Evolutionary conservation across 1,140 invertebrate genomes (phyloP), one percentile per base, ranked within the genome.

Genomic region (Zaprionus ghesquierei): DNA sequence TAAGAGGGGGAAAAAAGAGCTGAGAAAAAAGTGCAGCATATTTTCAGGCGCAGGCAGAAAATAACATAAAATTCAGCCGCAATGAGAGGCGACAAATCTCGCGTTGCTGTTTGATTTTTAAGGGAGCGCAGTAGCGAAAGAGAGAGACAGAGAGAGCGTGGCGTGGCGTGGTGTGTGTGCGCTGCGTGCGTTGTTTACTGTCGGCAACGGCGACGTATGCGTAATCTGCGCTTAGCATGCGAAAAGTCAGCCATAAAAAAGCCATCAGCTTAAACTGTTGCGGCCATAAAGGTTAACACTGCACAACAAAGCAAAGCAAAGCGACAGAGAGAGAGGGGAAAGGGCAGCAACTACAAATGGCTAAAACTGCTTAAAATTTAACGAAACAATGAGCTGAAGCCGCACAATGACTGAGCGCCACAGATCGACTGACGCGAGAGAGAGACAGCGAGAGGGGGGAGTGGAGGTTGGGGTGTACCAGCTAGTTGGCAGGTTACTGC

Each of bases 251-350:
- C 62, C 79, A 78, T 87, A 87, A 87, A 87, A 89, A 72, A 86
- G 76, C 79, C 82, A 87, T 87, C 79, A 81, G 82, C 82, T 86
- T 86, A 86, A 87, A 86, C 82, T 86, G 81, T 87, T 86, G 82
- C 79, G 79, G 82, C 82, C 82, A 87, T 86, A 86, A 86, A 87
- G 82, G 81, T 81, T 86, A 84, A 84, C 70, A 61, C 70, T 69
- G 64, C 50, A 22, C 64, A 73, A 73, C 70, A 73, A 68, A 72
- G 69, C 69, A 72, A 49, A 54, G 33, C 31, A 44, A 62, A 38
- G 50, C 38, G 15, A 27, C 35, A n/a, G 10, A 46, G 41, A 61
- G 22, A 25, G 22, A 10, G 23, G 9, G 3, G 6, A 18, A 8
- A 49, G 12, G 15, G 15, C 25, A n/a, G 35, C 46, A 70, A 84